phyloP scores from a whole-genome alignment of 2,888 invertebrate species.

The Luperina testacea region DNA sequence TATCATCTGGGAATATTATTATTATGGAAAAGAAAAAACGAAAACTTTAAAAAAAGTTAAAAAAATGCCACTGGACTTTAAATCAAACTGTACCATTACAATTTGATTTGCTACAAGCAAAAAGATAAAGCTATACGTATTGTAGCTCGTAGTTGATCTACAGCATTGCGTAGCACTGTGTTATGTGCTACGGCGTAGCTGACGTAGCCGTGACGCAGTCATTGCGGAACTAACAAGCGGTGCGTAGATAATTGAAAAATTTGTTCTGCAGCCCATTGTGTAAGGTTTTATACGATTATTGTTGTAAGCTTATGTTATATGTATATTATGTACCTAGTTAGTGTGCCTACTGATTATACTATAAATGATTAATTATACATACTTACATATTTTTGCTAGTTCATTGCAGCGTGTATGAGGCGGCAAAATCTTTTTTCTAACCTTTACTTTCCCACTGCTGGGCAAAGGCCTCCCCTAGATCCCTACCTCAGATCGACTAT shows the following conservation, averaged over 20 bases:
- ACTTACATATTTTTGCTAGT: no score
- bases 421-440: no score
- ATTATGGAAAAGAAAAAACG: not conserved
- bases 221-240: not conserved
- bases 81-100: not conserved
- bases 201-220: not conserved
- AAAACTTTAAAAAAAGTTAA: no score
- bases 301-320: not conserved
- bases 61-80: not conserved
- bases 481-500: no score
- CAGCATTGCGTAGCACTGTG: constrained; percentile 1
- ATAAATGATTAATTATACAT: not conserved
- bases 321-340: not conserved
- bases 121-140: not conserved
- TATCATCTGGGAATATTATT: not conserved
- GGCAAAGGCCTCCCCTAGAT: no score
- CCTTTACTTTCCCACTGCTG: no score
- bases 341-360: not conserved
- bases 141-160: not conserved
- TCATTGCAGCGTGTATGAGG: no score
- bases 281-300: not conserved
- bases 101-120: not conserved
- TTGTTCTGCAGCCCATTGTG: not conserved
- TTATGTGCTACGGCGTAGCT: constrained; percentile 12
- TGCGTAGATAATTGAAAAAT: not conserved